Evolutionary conservation across 2,113 vertebrate genomes (phyloP), one percentile per base, ranked within the genome.

Genomic region (Malurus cyaneus): DNA sequence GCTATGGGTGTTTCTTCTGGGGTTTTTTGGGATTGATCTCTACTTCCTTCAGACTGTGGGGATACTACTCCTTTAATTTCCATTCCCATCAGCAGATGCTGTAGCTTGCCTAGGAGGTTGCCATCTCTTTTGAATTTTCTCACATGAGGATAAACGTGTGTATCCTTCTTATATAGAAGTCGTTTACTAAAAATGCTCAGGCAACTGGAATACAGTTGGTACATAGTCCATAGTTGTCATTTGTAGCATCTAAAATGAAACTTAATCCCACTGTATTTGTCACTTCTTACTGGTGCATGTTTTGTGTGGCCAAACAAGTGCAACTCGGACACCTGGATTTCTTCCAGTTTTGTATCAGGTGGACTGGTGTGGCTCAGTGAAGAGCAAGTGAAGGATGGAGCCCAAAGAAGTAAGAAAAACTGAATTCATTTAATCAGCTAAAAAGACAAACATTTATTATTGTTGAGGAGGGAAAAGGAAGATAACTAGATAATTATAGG

Each of bases 381-480:
- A 89, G 52, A 94, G 83, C 12, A 80, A 90, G 81, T 71, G 60
- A 84, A 59, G 24, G 36, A 93, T 5, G 0, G 95, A 86, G 78
- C 88, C 74, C 94, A 92, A 82, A 90, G 77, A 94, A 96, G 96
- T 96, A 98, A 98, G 95, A 97, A 98, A 98, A 97, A 98, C 92
- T 90, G 91, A 92, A 95, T 95, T 96, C 95, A 92, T n/a, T 95
- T 96, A 91, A 94, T 98, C 96, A 96, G 97, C 97, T 98, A 97
- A 97, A 98, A 98, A 98, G 97, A 97, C 96, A 97, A 97, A 96
- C 94, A 97, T 98, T 98, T 98, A 98, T 98, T 98, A 89, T 95
- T 86, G 52, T 86, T 93, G 91, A 12, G 84, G 79, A 89, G 87
- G 76, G 88, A 93, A 92, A 95, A 89, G 80, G 95, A 95, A 96